Evolutionary conservation across 2,113 vertebrate species (phyloP).

Genomic region (Bos indicus): DNA sequence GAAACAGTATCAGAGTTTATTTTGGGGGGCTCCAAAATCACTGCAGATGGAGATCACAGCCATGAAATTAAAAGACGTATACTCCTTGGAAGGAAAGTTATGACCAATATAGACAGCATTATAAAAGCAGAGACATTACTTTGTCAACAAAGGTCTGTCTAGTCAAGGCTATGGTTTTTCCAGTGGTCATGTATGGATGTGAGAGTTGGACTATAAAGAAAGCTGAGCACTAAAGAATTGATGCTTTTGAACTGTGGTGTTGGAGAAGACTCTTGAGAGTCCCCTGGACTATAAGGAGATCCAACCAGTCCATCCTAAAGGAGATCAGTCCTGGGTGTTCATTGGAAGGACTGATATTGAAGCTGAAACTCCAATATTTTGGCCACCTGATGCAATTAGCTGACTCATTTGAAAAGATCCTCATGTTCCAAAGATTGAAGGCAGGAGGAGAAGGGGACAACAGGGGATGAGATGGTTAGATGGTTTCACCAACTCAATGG

Average conservation of each 20-base stretch:
- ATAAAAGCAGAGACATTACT: background rate
- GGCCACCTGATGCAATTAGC: background rate
- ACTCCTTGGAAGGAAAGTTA: background rate
- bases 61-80: background rate
- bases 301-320: background rate
- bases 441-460: background rate
- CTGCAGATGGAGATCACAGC: background rate
- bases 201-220: background rate
- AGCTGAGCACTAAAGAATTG: rapidly evolving
- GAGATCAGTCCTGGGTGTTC: background rate
- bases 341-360: background rate
- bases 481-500: background rate
- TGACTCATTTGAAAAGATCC: background rate
- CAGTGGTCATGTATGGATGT: background rate
- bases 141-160: rapidly evolving
- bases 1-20: background rate
- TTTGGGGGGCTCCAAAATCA: background rate
- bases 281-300: background rate
- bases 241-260: background rate
- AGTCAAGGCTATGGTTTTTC: background rate
- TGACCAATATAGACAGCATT: background rate
- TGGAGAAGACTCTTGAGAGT: background rate
- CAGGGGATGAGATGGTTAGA: background rate
- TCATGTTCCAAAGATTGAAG: background rate
- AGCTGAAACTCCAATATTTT: background rate